These are phyloP conservation scores for Ypsolopha sequella DNA, from an alignment of 2,888 invertebrate genomes.

Conservation along the genomic window DNA sequence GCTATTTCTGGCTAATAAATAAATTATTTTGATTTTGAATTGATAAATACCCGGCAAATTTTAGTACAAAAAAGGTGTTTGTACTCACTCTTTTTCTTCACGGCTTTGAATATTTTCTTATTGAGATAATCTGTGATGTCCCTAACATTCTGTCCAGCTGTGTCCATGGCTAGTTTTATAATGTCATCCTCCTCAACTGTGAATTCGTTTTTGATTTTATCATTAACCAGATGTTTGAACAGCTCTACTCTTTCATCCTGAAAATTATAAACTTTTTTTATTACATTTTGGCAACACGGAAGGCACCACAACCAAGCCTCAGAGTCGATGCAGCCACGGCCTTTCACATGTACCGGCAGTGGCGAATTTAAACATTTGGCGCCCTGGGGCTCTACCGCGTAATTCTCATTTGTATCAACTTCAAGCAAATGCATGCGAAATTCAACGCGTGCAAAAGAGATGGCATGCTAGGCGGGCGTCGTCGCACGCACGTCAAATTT, in stretches of 20 bases:
- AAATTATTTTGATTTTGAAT: not conserved
- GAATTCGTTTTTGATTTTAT: slow-evolving; percentile 55
- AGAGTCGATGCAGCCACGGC: no score
- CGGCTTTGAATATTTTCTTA: slow-evolving; percentile 78
- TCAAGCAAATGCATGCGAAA: no score
- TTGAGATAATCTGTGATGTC: slow-evolving; percentile 80
- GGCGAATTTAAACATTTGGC: no score
- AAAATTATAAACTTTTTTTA: slow-evolving; percentile 23
- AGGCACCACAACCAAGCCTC: no score
- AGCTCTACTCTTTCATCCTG: slow-evolving; percentile 74
- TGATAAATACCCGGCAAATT: no score
- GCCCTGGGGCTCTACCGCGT: no score
- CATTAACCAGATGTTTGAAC: slow-evolving; percentile 71
- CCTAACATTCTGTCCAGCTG: slow-evolving; percentile 78
- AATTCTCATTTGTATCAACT: no score
- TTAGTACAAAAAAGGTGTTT: not conserved
- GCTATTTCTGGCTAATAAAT: no score
- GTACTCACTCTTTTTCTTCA: slow-evolving; percentile 74
- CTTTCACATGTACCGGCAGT: no score
- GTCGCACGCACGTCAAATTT: no score
- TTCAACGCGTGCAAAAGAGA: no score
- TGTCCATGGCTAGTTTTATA: slow-evolving; percentile 73
- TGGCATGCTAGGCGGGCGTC: no score
- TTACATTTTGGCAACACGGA: not conserved
- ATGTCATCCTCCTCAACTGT: slow-evolving; percentile 66